These are phyloP conservation scores for Drosophila cognata DNA, from an alignment of 2,888 invertebrate genomes.

Conservation along the genomic window DNA sequence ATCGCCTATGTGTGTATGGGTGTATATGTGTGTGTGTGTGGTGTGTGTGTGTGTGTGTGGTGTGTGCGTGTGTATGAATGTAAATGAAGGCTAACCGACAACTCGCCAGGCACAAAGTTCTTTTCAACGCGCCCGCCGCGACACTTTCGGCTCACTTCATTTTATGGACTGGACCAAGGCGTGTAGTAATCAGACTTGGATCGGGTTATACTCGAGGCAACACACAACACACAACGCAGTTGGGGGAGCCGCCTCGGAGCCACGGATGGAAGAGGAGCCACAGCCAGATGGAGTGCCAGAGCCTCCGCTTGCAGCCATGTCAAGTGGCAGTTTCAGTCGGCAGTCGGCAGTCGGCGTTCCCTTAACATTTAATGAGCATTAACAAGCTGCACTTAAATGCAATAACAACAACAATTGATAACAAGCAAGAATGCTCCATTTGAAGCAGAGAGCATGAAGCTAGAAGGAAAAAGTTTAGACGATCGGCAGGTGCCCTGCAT, in stretches of 20 bases:
- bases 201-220: slow-evolving; percentile 39
- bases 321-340: slow-evolving; percentile 13
- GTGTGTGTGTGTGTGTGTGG: not conserved
- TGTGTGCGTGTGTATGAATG: slow-evolving; percentile 13
- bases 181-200: slow-evolving; percentile 37
- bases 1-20: slow-evolving; percentile 12
- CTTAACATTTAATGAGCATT: slow-evolving; percentile 82
- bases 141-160: slow-evolving; percentile 76
- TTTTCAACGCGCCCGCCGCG: slow-evolving; percentile 60
- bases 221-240: slow-evolving; percentile 38
- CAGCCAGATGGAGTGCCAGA: not conserved
- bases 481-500: slow-evolving; percentile 42
- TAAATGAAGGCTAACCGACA: slow-evolving; percentile 38
- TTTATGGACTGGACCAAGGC: slow-evolving; percentile 64
- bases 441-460: slow-evolving; percentile 42
- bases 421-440: slow-evolving; percentile 72
- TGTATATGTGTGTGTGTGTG: not conserved
- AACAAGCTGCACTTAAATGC: slow-evolving; percentile 81
- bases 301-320: slow-evolving; percentile 35
- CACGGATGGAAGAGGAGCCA: slow-evolving; percentile 10
- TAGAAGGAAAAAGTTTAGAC: slow-evolving; percentile 24
- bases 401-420: slow-evolving; percentile 81
- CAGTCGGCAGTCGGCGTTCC: slow-evolving; percentile 54
- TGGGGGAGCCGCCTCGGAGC: slow-evolving; percentile 45
- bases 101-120: slow-evolving; percentile 44